Conservation (phyloP, 92 coral and sea anemone genomes). For the Epizoanthus fatuus region DNA sequence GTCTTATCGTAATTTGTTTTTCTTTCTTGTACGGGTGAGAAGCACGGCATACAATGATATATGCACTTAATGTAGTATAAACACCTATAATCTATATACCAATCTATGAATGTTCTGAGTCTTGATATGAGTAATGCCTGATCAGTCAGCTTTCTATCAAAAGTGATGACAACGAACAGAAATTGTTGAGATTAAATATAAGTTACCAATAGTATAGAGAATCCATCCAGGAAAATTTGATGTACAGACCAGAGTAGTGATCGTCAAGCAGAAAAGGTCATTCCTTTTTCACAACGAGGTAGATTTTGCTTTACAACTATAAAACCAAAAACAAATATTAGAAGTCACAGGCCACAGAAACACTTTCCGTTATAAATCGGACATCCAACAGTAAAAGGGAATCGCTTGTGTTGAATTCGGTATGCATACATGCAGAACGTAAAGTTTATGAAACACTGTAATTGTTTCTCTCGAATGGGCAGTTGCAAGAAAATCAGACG, state of each 20-base stretch:
- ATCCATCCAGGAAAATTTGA: not conserved
- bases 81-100: not conserved
- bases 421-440: too few species aligned
- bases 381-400: not conserved
- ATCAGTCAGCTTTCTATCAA: too few species aligned
- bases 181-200: not conserved
- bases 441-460: too few species aligned
- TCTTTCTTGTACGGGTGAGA: not conserved
- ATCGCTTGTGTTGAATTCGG: too few species aligned
- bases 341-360: not conserved
- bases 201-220: not conserved
- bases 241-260: not conserved
- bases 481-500: too few species aligned
- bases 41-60: constrained; percentile 3
- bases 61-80: not conserved
- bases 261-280: not conserved
- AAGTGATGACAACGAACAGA: not conserved
- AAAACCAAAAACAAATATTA: not conserved
- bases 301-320: not conserved
- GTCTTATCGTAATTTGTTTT: not conserved
- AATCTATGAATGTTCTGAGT: not conserved
- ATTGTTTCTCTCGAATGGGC: too few species aligned
- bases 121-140: too few species aligned
- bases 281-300: not conserved
- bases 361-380: not conserved